Base-by-base conservation (phyloP, 2,113 vertebrate species). In the Epinephelus fuscoguttatus region DNA sequence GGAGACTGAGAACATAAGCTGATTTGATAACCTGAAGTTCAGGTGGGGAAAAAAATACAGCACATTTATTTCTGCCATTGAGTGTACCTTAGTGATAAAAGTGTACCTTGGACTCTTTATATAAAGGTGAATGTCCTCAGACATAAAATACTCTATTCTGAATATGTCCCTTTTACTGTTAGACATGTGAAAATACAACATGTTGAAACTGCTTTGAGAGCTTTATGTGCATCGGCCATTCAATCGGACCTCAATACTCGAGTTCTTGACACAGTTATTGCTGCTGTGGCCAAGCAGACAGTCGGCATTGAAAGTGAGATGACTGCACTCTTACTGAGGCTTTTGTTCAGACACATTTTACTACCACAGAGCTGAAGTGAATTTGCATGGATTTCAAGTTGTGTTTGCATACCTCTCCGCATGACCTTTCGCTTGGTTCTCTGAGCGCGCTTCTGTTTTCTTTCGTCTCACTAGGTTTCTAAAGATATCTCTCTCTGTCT, bases 381-480 rank as follows among this genome's bases (percentile, higher is more conserved):
- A 88, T 93, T 92, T 89, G 85, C 88, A 86, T 87, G 55, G 25
- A 70, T 70, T 78, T 80, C 68, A 75, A 64, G 59, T 52, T 47
- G 19, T 12, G 80, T 90, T 92, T 93, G 87, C 85, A 88, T 91
- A 75, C 33, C 79, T 80, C 27, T 67, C 61, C 52, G 45, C n/a
- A 40, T 84, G 80, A 92, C 86, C 86, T 90, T 86, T 80, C 23
- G n/a, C 59, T 49, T 17, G 17, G 2, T 25, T 87, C 76, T 78
- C 53, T 52, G 14, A 4, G 40, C 47, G 53, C 61, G 19, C 55
- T 37, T 61, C 2, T 56, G 61, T 17, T 69, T 33, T 69, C 14
- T 74, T 84, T 73, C 42, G 40, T 56, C 25, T 70, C 30, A 18
- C 11, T 50, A 45, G 18, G 37, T 56, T 53, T 79, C 21, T 56